Conservation (phyloP, 2,797 vertebrate genomes). For the Phylloscopus collybita region DNA sequence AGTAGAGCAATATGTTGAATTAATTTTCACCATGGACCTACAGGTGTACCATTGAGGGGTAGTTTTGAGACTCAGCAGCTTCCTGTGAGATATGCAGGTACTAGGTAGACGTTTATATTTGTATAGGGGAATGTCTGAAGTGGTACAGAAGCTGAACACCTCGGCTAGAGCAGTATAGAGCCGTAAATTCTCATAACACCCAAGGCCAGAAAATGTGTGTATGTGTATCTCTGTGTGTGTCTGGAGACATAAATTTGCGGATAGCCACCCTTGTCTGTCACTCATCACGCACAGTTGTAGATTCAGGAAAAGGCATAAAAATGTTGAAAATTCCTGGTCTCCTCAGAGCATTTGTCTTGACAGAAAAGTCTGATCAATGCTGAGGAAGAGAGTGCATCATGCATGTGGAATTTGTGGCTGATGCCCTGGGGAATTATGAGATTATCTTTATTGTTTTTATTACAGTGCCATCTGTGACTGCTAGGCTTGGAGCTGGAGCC, state of each 20-base stretch:
- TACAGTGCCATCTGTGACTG: slow-evolving; percentile 5
- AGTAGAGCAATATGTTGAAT: not conserved
- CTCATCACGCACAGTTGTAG: not conserved
- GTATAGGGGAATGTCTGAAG: not conserved
- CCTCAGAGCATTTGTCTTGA: not conserved
- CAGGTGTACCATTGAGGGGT: not conserved
- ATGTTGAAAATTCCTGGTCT: not conserved
- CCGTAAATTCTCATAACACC: not conserved
- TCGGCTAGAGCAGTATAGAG: not conserved
- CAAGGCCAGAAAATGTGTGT: not conserved
- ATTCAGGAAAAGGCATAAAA: not conserved
- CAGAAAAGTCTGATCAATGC: not conserved
- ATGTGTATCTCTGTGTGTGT: not conserved
- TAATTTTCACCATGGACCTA: not conserved
- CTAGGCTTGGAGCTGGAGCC: not conserved
- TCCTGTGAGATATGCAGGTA: not conserved
- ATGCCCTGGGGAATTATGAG: not conserved
- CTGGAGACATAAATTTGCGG: not conserved
- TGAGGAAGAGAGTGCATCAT: not conserved
- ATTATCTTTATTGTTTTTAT: slow-evolving; percentile 8
- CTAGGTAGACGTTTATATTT: not conserved
- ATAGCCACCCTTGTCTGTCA: not conserved
- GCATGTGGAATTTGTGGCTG: not conserved
- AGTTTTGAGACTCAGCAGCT: not conserved
- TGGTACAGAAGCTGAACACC: not conserved